Base-by-base conservation (phyloP, 2,888 invertebrate species). In the Tipula vernalis region DNA sequence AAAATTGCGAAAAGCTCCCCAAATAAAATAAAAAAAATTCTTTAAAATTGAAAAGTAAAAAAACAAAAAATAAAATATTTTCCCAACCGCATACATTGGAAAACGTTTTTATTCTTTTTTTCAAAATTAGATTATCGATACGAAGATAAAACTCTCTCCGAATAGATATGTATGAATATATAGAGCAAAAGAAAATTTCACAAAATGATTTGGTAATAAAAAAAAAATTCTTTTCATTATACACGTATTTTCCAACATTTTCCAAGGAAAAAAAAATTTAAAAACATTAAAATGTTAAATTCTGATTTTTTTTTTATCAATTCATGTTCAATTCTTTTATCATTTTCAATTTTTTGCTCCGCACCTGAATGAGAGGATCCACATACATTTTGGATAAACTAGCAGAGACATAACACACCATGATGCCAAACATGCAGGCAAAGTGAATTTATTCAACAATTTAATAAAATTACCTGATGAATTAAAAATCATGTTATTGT, bases 271-370 rank as follows among this genome's bases (percentile, higher is more conserved):
- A 39, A 1, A 39, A 39, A 5, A 6, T 39, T 2, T 6, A 51
- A 51, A 51, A 51, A 71, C 71, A 71, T 71, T 71, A 71, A 71
- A 71, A 71, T 71, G 71, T 71, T 71, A 71, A 71, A 71, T 71
- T 71, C 28, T 18, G 28, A 28, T 71, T 71, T 71, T 71, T 15
- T 28, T 71, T 71, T 71, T 71, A 71, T 51, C 71, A 71, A 71
- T 71, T 71, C 71, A 71, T 71, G 71, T 71, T 71, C 71, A 71
- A 71, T 71, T 71, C 71, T 71, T 71, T 71, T 71, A 71, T 71
- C 71, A 71, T 28, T 71, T 71, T 71, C 28, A 18, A 71, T 28
- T 71, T 57, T 57, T 71, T 28, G 2, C 10, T 10, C 28, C n/a
- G n/a, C 28, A 71, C 71, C 71, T 71, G 71, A 18, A 71, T 71